These are phyloP conservation scores for Pseudomyrmex sp. DNA, from an alignment of 1,140 invertebrate species.

Conservation along the genomic window DNA sequence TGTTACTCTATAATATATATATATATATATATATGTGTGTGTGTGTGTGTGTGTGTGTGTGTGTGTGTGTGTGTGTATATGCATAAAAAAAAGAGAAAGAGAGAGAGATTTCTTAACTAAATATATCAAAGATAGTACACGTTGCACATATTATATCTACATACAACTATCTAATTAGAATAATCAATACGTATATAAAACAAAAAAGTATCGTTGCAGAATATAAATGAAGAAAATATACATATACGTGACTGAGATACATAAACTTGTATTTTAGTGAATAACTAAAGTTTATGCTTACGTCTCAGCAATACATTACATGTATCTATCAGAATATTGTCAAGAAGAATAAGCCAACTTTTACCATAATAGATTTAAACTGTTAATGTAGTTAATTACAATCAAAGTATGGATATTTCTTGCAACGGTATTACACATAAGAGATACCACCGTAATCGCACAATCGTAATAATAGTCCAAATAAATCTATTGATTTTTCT, in stretches of 20 bases:
- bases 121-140: too few species aligned
- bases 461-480: neutral
- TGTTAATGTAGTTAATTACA: conserved; percentile 23
- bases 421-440: conserved; percentile 3
- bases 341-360: conserved; percentile 14
- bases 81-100: too few species aligned
- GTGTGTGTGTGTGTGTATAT: too few species aligned
- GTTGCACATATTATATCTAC: neutral
- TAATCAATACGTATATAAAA: neutral
- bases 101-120: too few species aligned
- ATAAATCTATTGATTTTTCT: neutral
- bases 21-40: too few species aligned
- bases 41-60: too few species aligned
- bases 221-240: conserved; percentile 6
- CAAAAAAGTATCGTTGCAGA: neutral
- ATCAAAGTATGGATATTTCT: conserved; percentile 16
- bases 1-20: too few species aligned
- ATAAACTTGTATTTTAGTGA: conserved; percentile 18
- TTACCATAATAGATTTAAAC: conserved; percentile 48
- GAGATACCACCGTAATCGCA: neutral
- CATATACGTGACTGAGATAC: neutral
- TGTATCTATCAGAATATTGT: neutral
- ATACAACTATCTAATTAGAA: neutral
- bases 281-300: conserved; percentile 2
- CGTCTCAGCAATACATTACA: neutral